phyloP scores from a whole-genome alignment of 2,888 invertebrate genomes.

The Danaus chrysippus region DNA sequence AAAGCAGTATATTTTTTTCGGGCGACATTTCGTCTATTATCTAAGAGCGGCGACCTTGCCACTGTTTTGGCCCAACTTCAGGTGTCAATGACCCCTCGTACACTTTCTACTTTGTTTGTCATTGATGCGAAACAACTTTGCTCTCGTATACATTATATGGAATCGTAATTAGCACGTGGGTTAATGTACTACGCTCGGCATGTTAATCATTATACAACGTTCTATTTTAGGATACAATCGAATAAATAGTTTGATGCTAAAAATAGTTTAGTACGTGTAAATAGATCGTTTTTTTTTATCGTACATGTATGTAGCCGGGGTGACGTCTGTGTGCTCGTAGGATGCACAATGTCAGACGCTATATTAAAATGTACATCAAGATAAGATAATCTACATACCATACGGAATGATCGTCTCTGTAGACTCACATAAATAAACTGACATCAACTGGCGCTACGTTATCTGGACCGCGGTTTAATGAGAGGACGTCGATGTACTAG shows the following conservation, averaged over 20 bases:
- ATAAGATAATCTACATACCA: neutral
- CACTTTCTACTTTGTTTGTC: slow-evolving; percentile 67
- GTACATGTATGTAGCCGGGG: too few relatives aligned
- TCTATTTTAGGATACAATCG: neutral
- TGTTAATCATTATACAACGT: neutral
- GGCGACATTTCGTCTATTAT: slow-evolving; percentile 57
- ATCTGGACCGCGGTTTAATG: too few relatives aligned
- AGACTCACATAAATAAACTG: neutral
- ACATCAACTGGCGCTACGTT: neutral
- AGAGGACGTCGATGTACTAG: too few relatives aligned
- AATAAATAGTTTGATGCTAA: too few relatives aligned
- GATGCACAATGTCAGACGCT: too few relatives aligned
- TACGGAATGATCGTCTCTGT: neutral
- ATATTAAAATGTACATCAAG: neutral
- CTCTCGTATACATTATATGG: neutral
- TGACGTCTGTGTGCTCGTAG: too few relatives aligned
- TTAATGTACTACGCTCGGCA: neutral
- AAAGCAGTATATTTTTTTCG: slow-evolving; percentile 59
- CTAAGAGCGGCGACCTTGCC: slow-evolving; percentile 71
- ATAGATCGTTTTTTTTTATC: too few relatives aligned
- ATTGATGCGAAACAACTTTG: slow-evolving; percentile 32
- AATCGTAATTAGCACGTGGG: slow-evolving; percentile 1
- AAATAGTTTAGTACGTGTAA: too few relatives aligned
- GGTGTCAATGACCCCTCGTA: slow-evolving; percentile 71
- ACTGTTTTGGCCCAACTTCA: slow-evolving; percentile 67